Evolutionary conservation across 2,797 vertebrate genomes (phyloP), one percentile per base, ranked within the genome.

Genomic region (Lateolabrax maculatus): DNA sequence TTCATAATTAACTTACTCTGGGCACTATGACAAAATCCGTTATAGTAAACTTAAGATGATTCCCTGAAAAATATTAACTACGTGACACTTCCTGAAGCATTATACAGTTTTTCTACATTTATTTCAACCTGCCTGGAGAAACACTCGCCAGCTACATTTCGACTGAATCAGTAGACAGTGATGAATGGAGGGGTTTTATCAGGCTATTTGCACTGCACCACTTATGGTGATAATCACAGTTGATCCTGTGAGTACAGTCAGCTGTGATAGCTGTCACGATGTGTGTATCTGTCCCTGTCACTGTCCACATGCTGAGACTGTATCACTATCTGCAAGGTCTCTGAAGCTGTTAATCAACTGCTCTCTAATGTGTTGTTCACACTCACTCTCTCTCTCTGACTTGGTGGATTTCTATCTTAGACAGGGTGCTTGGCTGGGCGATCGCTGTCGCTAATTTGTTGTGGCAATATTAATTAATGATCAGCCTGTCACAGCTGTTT

Each of bases 391-490:
- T 75, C 80, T 72, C 81, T 43, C 73, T 74, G n/a, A 75, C 77
- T 79, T 48, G 77, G 80, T 68, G 81, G 84, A 77, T 87, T 89
- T 81, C 89, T 81, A 77, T 87, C 81, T 81, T 63, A 83, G 90
- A 90, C 83, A 71, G 83, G 87, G 83, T 12, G 77, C 86, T 81
- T 81, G 92, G 84, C 86, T 56, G 23, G 83, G 78, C 77, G 90
- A 90, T 90, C 80, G 73, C 89, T 91, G 90, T 92, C 79, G 87
- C 90, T 96, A 95, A 96, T 96, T 96, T 95, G 93, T 94, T 95
- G 95, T 90, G 94, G 95, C 92, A 96, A 93, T 95, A 96, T 96
- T 97, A 97, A 97, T 96, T 95, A 97, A 95, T 93, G 92, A 87
- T 91, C 94, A 93, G 89, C 92, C 92, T 93, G 94, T 94, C 92